These are phyloP conservation scores for Aethes cnicana DNA, from an alignment of 2,888 invertebrate species.

Conservation along the genomic window DNA sequence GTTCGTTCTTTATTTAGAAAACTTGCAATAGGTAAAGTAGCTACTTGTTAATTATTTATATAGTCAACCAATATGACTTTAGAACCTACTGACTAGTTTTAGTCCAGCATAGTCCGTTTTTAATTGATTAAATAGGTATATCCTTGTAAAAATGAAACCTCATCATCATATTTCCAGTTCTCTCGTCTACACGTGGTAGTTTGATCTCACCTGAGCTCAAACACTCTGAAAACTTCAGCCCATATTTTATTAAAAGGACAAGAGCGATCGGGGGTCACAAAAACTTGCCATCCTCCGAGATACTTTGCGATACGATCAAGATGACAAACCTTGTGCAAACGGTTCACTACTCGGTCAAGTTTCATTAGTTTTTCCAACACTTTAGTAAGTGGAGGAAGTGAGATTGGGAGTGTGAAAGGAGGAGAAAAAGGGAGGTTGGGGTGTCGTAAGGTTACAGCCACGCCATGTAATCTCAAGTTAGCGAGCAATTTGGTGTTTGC, in stretches of 20 bases:
- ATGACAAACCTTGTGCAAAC: conserved; percentile 44
- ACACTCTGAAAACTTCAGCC: conserved; percentile 24
- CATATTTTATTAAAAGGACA: conserved; percentile 28
- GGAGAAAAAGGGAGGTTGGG: conserved; percentile 14
- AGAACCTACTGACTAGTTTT: too few species aligned
- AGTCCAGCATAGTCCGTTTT: too few species aligned
- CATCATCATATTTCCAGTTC: not conserved
- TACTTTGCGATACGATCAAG: conserved; percentile 36
- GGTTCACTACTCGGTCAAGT: conserved; percentile 46
- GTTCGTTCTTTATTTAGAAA: too few species aligned
- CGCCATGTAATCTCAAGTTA: conserved; percentile 69
- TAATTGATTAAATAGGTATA: too few species aligned
- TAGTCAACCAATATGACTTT: too few species aligned
- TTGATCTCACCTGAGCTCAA: conserved; percentile 13
- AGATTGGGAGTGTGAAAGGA: conserved; percentile 25
- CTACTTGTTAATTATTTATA: too few species aligned
- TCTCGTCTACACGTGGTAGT: conserved; percentile 4
- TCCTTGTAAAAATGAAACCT: not conserved
- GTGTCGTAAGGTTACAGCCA: conserved; percentile 33
- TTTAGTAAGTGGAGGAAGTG: conserved; percentile 31
- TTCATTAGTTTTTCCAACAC: conserved; percentile 43
- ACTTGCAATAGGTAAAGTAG: too few species aligned
- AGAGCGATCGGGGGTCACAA: conserved; percentile 21
- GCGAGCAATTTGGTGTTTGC: conserved; percentile 75
- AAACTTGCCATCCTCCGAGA: conserved; percentile 24